These are phyloP conservation scores for Carpatolechia fugitivella DNA, from an alignment of 2,888 invertebrate genomes.

Conservation along the genomic window DNA sequence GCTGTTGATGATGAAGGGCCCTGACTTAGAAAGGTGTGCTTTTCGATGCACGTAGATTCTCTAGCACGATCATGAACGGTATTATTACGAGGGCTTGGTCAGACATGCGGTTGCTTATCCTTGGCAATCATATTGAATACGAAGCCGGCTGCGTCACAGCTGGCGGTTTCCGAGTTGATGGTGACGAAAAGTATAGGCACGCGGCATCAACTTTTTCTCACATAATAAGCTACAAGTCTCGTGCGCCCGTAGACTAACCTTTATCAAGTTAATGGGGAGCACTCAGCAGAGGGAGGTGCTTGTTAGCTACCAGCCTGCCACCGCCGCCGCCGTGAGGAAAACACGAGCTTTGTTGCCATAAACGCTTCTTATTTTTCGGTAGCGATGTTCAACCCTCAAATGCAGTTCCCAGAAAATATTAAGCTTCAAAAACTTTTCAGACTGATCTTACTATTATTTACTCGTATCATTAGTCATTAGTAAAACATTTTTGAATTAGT, in stretches of 20 bases:
- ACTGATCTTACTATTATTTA: too few relatives aligned
- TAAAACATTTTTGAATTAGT: too few relatives aligned
- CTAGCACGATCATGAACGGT: too few relatives aligned
- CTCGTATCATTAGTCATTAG: too few relatives aligned
- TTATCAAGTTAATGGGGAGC: slow-evolving; percentile 24
- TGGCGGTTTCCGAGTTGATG: not conserved
- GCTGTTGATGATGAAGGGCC: too few relatives aligned
- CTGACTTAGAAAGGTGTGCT: too few relatives aligned
- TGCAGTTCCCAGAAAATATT: slow-evolving; percentile 4
- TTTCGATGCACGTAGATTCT: too few relatives aligned
- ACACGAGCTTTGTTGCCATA: slow-evolving; percentile 15
- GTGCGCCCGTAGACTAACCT: slow-evolving; percentile 14
- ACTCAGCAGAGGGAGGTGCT: slow-evolving; percentile 12
- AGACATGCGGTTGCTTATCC: too few relatives aligned
- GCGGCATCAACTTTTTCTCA: slow-evolving; percentile 1
- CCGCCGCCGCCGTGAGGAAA: slow-evolving; percentile 8
- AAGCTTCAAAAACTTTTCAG: too few relatives aligned
- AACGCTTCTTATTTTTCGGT: not conserved
- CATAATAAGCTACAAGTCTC: slow-evolving; percentile 13
- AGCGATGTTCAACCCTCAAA: not conserved
- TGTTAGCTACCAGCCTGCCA: slow-evolving; percentile 12
- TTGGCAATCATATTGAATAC: too few relatives aligned
- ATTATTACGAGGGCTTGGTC: too few relatives aligned
- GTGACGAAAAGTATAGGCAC: not conserved
- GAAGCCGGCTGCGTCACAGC: not conserved